Percentiles rank a stretch among this genome's conserved stretches.
Evolutionary conservation across 2,888 invertebrate genomes (phyloP).

Genomic region (Archaeoteleia sp.): DNA sequence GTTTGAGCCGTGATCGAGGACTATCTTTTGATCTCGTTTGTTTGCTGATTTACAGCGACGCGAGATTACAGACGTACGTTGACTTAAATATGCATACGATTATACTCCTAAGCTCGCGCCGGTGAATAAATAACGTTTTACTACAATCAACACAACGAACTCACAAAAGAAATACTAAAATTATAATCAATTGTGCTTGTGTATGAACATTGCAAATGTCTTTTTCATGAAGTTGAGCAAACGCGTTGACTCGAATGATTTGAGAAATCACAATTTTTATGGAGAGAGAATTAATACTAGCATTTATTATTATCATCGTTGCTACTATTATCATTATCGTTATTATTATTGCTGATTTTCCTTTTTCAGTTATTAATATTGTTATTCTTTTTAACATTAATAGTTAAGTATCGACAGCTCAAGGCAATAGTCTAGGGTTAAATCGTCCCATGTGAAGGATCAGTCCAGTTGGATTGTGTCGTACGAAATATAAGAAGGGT

Average conservation of each 20-base stretch:
- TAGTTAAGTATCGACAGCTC: constrained; percentile 24
- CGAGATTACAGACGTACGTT: constrained; percentile 43
- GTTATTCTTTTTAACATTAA: constrained; percentile 35
- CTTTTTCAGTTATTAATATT: constrained; percentile 39
- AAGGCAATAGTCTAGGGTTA: constrained; percentile 78
- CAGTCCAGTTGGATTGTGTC: constrained; percentile 94
- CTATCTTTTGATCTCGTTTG: constrained; percentile 40
- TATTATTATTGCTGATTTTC: constrained; percentile 38
- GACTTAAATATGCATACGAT: constrained; percentile 43
- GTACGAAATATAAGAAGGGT: constrained; percentile 91
- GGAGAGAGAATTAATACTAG: constrained; percentile 56
- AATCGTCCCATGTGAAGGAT: constrained; percentile 92
- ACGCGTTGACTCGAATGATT: constrained; percentile 30
- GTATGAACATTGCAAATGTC: constrained; percentile 9
- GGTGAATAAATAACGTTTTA: constrained; percentile 59
- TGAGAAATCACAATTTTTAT: constrained; percentile 45
- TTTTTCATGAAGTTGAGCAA: constrained; percentile 40
- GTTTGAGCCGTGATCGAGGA: constrained; percentile 51
- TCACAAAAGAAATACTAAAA: constrained; percentile 27
- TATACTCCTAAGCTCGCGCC: constrained; percentile 45
- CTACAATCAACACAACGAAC: constrained; percentile 49
- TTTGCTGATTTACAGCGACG: constrained; percentile 42
- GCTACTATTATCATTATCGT: constrained; percentile 41
- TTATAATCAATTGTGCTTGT: constrained; percentile 10
- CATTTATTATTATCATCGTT: constrained; percentile 44